Percentiles rank a stretch among this genome's conserved stretches.
These are phyloP conservation scores for Rhyacichthys aspro DNA, from an alignment of 2,797 vertebrate genomes.

Conservation along the genomic window DNA sequence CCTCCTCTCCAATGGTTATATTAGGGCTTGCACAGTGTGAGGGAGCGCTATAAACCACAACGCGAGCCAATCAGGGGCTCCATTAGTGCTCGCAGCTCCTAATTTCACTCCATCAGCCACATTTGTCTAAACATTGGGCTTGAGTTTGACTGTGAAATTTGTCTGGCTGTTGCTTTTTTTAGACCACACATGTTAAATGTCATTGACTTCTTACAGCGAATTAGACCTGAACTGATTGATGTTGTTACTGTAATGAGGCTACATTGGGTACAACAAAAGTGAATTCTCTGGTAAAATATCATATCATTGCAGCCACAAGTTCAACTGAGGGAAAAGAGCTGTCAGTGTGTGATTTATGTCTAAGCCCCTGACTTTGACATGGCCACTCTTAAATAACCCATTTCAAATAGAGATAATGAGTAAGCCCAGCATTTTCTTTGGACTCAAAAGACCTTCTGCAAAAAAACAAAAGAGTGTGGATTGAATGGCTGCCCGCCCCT, in stretches of 20 bases:
- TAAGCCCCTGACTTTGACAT: constrained; percentile 74
- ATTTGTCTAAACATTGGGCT: constrained; percentile 73
- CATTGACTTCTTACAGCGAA: background rate
- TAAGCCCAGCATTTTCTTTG: constrained; percentile 71
- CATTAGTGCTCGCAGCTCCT: constrained; percentile 62
- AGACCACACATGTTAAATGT: constrained; percentile 43
- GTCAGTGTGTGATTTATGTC: constrained; percentile 68
- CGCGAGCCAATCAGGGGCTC: constrained; percentile 62
- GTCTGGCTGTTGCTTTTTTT: constrained; percentile 38
- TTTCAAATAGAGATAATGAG: constrained; percentile 75
- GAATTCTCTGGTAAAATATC: constrained; percentile 22
- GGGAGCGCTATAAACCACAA: constrained; percentile 70
- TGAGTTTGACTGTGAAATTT: constrained; percentile 74
- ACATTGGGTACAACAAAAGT: constrained; percentile 17
- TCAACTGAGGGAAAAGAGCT: constrained; percentile 62
- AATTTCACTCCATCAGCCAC: constrained; percentile 67
- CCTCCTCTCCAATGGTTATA: constrained; percentile 81
- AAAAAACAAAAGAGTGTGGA: constrained; percentile 75
- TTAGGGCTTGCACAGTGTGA: constrained; percentile 59
- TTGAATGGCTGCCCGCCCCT: constrained; percentile 69
- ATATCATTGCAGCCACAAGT: constrained; percentile 60
- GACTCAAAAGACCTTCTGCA: constrained; percentile 65
- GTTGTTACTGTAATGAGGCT: constrained; percentile 1
- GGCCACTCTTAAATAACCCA: constrained; percentile 67
- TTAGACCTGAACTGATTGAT: background rate